Conservation (phyloP, 2,888 invertebrate genomes). For the Folsomia manolachei region DNA sequence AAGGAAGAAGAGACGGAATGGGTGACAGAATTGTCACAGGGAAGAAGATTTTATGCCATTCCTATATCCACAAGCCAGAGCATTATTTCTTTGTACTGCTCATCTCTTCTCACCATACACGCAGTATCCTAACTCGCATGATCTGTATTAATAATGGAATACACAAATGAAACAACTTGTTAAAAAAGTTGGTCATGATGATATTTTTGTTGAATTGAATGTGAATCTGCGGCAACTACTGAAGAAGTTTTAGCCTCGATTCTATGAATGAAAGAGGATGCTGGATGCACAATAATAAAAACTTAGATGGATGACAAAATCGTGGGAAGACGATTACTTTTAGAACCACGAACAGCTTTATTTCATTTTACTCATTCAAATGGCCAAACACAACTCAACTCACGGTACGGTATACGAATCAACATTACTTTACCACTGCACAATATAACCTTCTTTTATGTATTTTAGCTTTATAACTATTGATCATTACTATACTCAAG, state of each 20-base stretch:
- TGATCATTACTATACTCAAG: not conserved
- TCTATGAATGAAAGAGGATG: conserved; percentile 22
- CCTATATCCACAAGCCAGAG: no score
- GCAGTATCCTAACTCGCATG: no score
- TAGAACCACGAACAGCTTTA: conserved; percentile 28
- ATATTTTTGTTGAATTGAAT: not conserved
- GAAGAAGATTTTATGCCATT: no score
- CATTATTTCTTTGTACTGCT: no score
- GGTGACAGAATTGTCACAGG: no score
- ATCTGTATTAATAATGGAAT: no score
- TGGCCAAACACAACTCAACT: not conserved
- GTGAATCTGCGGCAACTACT: conserved; percentile 12
- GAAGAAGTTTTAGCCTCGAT: conserved; percentile 6
- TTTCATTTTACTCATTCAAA: conserved; percentile 18
- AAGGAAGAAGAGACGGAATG: no score
- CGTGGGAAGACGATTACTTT: conserved; percentile 33
- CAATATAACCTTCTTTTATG: not conserved
- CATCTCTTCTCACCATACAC: no score
- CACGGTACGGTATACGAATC: not conserved
- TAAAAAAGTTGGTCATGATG: not conserved
- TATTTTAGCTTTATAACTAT: no score
- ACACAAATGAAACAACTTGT: not conserved
- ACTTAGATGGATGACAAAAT: conserved; percentile 31
- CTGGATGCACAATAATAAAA: conserved; percentile 29
- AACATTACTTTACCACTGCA: not conserved